Base-by-base conservation (phyloP, 2,797 vertebrate species). In the Labroides dimidiatus region DNA sequence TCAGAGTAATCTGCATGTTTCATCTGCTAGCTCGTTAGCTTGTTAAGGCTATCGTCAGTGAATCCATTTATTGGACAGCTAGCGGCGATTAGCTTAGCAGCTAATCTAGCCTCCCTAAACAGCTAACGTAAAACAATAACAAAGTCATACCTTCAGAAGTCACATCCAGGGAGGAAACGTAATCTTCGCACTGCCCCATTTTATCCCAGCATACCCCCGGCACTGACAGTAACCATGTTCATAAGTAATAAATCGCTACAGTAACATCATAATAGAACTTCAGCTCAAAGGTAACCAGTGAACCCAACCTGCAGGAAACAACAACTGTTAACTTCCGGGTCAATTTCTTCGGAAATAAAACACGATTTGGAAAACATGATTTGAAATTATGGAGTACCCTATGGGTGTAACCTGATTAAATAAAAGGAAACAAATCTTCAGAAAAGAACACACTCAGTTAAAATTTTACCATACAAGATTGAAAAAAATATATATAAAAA, bases 111-210 rank as follows among this genome's bases (percentile, higher is more conserved):
- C 16, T 70, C 48, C 20, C 45, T 27, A 0, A 63, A 2, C 37
- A 17, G 21, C 49, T 9, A 42, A n/a, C 52, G 37, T 53, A 4
- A 42, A n/a, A 51, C 50, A 3, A 45, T 41, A 24, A 56, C 53
- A 36, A 24, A 52, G 50, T 68, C 81, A 39, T 77, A 94, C 92
- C 93, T 91, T 90, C 70, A 88, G 44, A 68, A 24, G 50, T 67
- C 52, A 65, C 84, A 69, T 81, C 72, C 77, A 11, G 70, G 45
- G 56, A 75, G 20, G 33, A 30, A 69, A 20, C 56, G 13, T 62
- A 15, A 69, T 17, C 39, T 81, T 70, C 69, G 60, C 44, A 47
- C 37, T 27, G 55, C 19, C 49, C 65, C 64, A 61, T 64, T 58
- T 67, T 78, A 71, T 63, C 69, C 50, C 55, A 42, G 48, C 55